A percentile compares a stretch with the other conserved stretches of the same genome.
These are phyloP conservation scores for Pherbina coryleti DNA, from an alignment of 2,888 invertebrate species.

Conservation along the genomic window DNA sequence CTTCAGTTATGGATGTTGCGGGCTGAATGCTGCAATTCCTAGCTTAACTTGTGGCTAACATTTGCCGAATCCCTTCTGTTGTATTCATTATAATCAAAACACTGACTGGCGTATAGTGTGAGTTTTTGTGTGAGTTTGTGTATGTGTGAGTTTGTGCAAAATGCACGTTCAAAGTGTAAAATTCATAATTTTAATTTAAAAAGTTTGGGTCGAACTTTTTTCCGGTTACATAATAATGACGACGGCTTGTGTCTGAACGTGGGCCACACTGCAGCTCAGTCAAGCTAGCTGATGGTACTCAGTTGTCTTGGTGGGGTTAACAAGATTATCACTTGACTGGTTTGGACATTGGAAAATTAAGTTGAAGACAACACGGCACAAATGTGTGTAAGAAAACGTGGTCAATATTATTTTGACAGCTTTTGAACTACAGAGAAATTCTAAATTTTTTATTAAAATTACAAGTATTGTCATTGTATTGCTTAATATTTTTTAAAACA, in stretches of 20 bases:
- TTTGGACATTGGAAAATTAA: not conserved
- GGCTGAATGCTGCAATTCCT: not conserved
- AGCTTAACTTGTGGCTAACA: not conserved
- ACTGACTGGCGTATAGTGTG: not conserved
- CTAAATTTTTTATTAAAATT: not conserved
- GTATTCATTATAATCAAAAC: constrained; percentile 3
- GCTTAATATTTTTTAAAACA: no score
- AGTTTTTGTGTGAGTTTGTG: not conserved
- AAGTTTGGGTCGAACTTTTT: constrained; percentile 43
- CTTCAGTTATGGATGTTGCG: constrained; percentile 5
- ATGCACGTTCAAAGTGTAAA: constrained; percentile 48
- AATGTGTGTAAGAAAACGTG: not conserved
- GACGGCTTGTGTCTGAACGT: constrained; percentile 1
- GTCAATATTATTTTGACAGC: not conserved
- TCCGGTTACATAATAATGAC: not conserved
- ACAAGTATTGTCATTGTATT: no score
- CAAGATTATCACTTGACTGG: constrained; percentile 43
- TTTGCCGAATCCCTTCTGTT: not conserved
- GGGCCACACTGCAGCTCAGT: not conserved
- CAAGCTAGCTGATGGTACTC: constrained; percentile 9
- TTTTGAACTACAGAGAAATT: not conserved
- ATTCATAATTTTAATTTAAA: constrained; percentile 56
- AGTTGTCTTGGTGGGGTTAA: constrained; percentile 19
- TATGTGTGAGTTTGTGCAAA: not conserved
- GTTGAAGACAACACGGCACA: no score